phyloP scores from a whole-genome alignment of 2,113 vertebrate species.

The Chroicocephalus ridibundus region DNA sequence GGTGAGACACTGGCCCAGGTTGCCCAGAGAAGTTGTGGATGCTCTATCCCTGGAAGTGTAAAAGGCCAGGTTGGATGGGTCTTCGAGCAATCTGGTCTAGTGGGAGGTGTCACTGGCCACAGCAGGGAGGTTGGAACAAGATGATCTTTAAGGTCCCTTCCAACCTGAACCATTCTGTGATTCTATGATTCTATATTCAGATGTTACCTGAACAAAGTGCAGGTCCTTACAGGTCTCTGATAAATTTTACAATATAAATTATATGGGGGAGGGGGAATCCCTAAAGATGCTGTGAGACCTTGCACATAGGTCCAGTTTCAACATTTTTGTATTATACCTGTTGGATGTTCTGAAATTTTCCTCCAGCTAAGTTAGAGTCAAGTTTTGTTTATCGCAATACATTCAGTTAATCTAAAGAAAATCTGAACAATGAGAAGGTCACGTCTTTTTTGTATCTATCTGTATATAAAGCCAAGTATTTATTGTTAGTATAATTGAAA shows the following conservation, averaged over 20 bases:
- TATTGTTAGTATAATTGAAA: neutral
- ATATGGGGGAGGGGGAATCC: neutral
- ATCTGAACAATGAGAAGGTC: neutral
- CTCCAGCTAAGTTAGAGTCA: neutral
- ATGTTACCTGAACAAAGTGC: neutral
- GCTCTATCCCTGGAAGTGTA: too few relatives aligned
- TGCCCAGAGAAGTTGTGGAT: too few relatives aligned
- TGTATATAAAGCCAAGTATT: neutral
- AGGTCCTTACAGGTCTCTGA: neutral
- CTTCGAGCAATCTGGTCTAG: too few relatives aligned
- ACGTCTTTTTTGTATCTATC: neutral
- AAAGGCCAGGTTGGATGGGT: too few relatives aligned
- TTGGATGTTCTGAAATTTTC: neutral
- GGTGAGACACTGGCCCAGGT: too few relatives aligned
- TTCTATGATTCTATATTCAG: neutral
- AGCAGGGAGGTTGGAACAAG: too few relatives aligned
- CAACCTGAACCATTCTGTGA: too few relatives aligned
- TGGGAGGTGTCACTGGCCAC: too few relatives aligned
- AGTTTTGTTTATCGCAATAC: neutral
- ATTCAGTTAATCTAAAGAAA: neutral
- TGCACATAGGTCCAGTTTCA: neutral
- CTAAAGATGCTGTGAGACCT: neutral
- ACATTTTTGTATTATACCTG: neutral
- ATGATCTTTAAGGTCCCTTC: too few relatives aligned
- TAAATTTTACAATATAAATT: slow-evolving; percentile 10